phyloP scores from a whole-genome alignment of 2,888 invertebrate genomes.

The Eupithecia subumbrata region DNA sequence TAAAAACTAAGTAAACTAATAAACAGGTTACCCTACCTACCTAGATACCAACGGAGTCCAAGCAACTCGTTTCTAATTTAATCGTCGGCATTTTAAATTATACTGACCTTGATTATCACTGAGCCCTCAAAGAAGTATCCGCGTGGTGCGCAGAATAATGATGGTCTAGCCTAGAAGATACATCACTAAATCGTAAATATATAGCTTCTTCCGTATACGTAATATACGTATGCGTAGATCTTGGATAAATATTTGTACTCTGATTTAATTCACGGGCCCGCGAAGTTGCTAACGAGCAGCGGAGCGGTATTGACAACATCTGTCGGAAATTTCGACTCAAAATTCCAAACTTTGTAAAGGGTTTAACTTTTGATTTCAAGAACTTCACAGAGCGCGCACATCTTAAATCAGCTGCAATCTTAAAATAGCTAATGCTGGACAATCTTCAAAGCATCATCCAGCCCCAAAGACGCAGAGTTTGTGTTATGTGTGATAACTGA shows the following conservation, averaged over 20 bases:
- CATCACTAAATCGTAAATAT: conserved; percentile 3
- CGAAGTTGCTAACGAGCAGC: background rate
- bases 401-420: background rate
- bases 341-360: background rate
- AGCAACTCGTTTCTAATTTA: background rate
- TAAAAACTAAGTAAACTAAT: background rate
- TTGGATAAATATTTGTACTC: background rate
- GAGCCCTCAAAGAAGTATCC: conserved; percentile 3
- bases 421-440: no score
- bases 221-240: conserved; percentile 3
- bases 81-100: background rate
- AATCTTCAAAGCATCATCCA: no score
- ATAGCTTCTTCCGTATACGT: conserved; percentile 8
- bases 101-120: conserved; percentile 6
- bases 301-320: background rate
- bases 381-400: background rate
- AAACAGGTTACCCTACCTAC: background rate
- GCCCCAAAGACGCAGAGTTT: no score
- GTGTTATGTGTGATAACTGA: no score
- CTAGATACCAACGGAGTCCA: background rate
- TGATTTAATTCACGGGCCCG: background rate
- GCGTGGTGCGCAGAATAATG: background rate
- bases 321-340: background rate
- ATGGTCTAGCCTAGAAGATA: background rate
- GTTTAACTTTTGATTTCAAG: background rate